Conservation (phyloP, 2,113 vertebrate species). For the Caloenas nicobarica region DNA sequence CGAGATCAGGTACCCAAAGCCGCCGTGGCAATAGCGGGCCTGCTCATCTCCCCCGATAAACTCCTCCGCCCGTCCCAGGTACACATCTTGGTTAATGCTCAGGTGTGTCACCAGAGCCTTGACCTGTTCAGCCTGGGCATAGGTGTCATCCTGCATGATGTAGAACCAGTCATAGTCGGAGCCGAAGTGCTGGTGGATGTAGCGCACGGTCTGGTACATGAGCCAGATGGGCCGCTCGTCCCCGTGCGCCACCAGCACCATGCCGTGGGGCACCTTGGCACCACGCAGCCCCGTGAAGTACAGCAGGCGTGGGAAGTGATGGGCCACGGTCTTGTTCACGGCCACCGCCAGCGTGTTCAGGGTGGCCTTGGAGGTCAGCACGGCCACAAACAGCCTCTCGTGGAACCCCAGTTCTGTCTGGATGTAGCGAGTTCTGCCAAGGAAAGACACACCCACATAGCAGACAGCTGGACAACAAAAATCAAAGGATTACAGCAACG, state of each 20-base stretch:
- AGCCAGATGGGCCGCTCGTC: constrained; percentile 97
- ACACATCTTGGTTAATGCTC: constrained; percentile 89
- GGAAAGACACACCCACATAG: neutral
- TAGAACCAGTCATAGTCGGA: constrained; percentile 97
- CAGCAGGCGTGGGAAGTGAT: constrained; percentile 89
- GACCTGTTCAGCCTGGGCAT: constrained; percentile 87
- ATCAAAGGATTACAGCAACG: neutral
- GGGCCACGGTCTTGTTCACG: constrained; percentile 92
- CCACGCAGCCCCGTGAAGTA: constrained; percentile 93
- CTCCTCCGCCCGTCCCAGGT: constrained; percentile 91
- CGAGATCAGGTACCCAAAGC: constrained; percentile 93
- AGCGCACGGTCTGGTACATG: constrained; percentile 94
- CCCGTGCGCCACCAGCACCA: constrained; percentile 90
- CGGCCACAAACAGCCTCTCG: constrained; percentile 89
- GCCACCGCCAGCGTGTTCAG: constrained; percentile 90
- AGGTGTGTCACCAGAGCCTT: constrained; percentile 87
- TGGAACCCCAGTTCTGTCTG: constrained; percentile 96
- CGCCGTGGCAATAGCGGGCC: constrained; percentile 91
- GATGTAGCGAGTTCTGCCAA: constrained; percentile 91
- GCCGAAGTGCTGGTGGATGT: constrained; percentile 88
- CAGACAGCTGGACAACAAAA: neutral
- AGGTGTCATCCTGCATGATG: constrained; percentile 93
- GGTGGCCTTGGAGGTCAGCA: constrained; percentile 89
- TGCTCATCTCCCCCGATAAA: constrained; percentile 92
- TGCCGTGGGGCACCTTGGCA: constrained; percentile 87